phyloP scores from a whole-genome alignment of 2,888 invertebrate species.

The Corbicula japonica region DNA sequence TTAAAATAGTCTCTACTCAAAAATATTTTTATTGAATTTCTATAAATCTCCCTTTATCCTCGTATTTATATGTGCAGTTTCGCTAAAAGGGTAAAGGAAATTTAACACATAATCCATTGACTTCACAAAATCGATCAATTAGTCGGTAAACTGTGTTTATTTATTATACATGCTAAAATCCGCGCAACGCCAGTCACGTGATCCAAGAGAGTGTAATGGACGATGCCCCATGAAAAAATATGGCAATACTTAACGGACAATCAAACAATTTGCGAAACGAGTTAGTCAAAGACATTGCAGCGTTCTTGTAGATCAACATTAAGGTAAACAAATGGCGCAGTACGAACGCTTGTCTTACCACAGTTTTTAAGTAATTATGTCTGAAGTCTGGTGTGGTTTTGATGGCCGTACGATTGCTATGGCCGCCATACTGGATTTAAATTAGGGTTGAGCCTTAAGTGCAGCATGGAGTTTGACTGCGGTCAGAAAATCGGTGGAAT shows the following conservation, averaged over 20 bases:
- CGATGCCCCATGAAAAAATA: background rate
- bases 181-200: slow-evolving; percentile 62
- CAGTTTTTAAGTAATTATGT: slow-evolving; percentile 46
- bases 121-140: too few relatives aligned
- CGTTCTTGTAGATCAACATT: slow-evolving; percentile 35
- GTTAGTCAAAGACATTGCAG: slow-evolving; percentile 13
- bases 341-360: slow-evolving; percentile 61
- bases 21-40: too few relatives aligned
- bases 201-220: slow-evolving; percentile 30
- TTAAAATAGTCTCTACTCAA: too few relatives aligned
- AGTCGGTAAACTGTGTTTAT: too few relatives aligned
- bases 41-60: too few relatives aligned
- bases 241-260: slow-evolving; percentile 10
- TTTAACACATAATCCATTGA: too few relatives aligned
- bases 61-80: too few relatives aligned
- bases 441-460: too few relatives aligned
- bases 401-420: slow-evolving; percentile 18
- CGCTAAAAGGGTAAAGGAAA: too few relatives aligned
- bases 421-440: slow-evolving; percentile 43
- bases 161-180: slow-evolving; percentile 28
- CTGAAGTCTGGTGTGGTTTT: slow-evolving; percentile 20
- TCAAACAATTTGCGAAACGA: slow-evolving; percentile 40
- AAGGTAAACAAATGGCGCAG: slow-evolving; percentile 64
- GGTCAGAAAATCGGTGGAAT: too few relatives aligned
- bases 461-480: too few relatives aligned